Evolutionary conservation across 2,888 invertebrate genomes (phyloP), one percentile per base, ranked within the genome.

Genomic region (Drosophila acutilabella): DNA sequence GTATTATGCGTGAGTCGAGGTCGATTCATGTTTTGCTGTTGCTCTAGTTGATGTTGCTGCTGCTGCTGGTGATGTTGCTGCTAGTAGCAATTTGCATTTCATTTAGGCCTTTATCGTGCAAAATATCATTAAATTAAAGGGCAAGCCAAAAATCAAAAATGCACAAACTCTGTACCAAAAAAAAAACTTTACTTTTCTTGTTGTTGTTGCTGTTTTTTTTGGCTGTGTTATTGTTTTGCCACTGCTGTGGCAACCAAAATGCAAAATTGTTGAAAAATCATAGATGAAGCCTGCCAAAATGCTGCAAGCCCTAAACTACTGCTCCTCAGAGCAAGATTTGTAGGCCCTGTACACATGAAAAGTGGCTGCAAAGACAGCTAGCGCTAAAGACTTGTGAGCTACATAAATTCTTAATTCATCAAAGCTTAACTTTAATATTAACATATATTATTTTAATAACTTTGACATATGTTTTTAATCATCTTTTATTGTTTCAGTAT

Each of bases 91-190:
- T 84, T 84, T 87, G 80, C 85, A 87, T 84, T 84, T 87, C 68
- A 84, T 80, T 75, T 81, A 68, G 58, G 75, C 67, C 87, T 78
- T 81, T 84, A 85, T 87, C 50, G 68, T 68, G 71, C 67, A 65
- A 81, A 84, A 76, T 81, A 70, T 87, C 80, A 87, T 84, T 81
- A 84, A 87, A 81, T 87, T 84, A 81, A 76, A 84, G 80, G 56
- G 64, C 59, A 68, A 36, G 47, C 41, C 41, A 69, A 64, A 72
- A 65, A 64, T 54, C 30, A 42, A 50, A 58, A 48, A 59, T 38
- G 11, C 57, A 48, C 61, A 64, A 69, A 71, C 62, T 47, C 44
- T 40, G 40, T 13, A 26, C 38, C 38, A 40, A 16, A 40, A 13
- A 10, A 10, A 33, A 38, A 56, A 33, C 20, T 33, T 8, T 14